Percentiles rank a stretch among this genome's conserved stretches.
phyloP scores from a whole-genome alignment of 2,113 vertebrate species.

The Catagonus wagneri region DNA sequence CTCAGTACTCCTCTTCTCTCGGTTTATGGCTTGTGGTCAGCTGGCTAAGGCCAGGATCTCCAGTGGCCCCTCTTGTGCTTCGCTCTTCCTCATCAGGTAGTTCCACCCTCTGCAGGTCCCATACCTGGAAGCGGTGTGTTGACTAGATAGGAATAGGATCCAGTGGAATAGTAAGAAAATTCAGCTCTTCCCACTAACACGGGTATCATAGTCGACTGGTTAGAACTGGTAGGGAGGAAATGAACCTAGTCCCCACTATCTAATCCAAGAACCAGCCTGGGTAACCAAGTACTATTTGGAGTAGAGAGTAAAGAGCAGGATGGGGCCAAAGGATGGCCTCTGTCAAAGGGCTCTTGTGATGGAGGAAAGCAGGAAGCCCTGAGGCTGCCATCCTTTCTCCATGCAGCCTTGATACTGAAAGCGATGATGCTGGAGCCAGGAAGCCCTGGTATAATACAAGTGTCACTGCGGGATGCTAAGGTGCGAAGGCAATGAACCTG shows the following conservation, averaged over 20 bases:
- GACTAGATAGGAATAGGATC: neutral
- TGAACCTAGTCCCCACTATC: neutral
- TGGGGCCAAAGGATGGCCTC: neutral
- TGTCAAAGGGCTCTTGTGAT: neutral
- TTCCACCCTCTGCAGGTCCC: neutral
- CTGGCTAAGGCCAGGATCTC: constrained; percentile 57
- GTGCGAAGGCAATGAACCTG: neutral
- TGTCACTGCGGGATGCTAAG: constrained; percentile 40
- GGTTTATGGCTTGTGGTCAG: constrained; percentile 81
- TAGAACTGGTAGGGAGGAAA: constrained; percentile 51
- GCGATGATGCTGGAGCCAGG: neutral
- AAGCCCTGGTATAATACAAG: constrained; percentile 44
- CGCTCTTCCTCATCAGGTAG: constrained; percentile 38
- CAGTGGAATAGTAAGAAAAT: neutral
- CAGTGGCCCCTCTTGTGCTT: constrained; percentile 49
- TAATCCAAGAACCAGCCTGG: constrained; percentile 77
- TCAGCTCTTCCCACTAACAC: constrained; percentile 44
- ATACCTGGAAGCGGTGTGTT: constrained; percentile 49
- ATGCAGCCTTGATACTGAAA: constrained; percentile 46
- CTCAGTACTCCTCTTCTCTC: constrained; percentile 68
- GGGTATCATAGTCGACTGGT: neutral
- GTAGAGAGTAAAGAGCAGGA: constrained; percentile 4
- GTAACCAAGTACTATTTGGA: constrained; percentile 31
- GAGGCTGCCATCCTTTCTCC: constrained; percentile 20
- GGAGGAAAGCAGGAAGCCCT: constrained; percentile 32